Evolutionary conservation across 2,113 vertebrate species (phyloP), one percentile per base, ranked within the genome.

Genomic region (Pithys albifrons): DNA sequence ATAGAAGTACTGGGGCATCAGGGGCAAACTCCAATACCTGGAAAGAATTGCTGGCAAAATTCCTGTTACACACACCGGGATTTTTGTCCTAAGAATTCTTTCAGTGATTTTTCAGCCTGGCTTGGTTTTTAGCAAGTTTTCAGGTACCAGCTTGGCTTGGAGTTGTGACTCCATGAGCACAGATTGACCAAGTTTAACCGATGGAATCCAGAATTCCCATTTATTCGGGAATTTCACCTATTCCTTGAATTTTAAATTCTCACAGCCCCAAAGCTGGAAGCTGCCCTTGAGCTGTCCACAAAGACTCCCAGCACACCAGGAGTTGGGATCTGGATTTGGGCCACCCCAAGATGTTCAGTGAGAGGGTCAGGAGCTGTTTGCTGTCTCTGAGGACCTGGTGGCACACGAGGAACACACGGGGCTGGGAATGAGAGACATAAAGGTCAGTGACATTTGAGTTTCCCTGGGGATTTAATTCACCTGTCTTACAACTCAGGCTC

Each of bases 311-410:
- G 41, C 0, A 0, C n/a, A 23, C 39, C 9, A 1, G 35, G 57
- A 18, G 55, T 28, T 51, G 19, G 8, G 3, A 4, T 3, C 0
- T 27, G 65, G 64, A 10, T 23, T 5, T 31, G 35, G 19, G 15
- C 19, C 43, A 7, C 7, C 2, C 23, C 14, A 0, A 16, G 16
- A 3, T 25, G 9, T 10, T 78, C 43, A 2, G 1, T 2, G 2
- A 35, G 48, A 49, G 28, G 45, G 24, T 22, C 58, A 11, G 58
- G 71, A 76, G 67, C 13, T 62, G 46, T 33, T 33, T 55, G 79
- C 27, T 83, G 69, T 43, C 88, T 33, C 70, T 3, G 0, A 70
- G 33, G 76, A 3, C 13, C 35, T 8, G 22, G 20, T 35, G 72
- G 71, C 67, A 48, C 54, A 13, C 2, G 0, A 29, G 67, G 45